These are phyloP conservation scores for Neofelis nebulosa DNA, from an alignment of 2,113 vertebrate genomes.

Conservation along the genomic window DNA sequence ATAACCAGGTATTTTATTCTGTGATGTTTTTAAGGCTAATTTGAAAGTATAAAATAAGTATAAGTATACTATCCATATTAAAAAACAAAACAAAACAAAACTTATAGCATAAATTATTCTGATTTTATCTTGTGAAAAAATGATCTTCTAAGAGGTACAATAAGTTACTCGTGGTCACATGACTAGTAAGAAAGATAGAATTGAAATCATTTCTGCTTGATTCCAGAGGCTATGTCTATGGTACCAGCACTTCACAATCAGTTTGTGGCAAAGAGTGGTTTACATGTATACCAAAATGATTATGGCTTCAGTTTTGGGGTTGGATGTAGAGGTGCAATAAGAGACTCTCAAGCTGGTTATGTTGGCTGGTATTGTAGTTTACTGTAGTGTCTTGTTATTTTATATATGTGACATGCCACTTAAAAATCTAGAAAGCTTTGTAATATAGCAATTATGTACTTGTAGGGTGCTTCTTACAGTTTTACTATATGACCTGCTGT, in stretches of 20 bases:
- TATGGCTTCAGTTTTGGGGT: not conserved
- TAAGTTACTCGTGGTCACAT: not conserved
- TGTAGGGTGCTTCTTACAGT: not conserved
- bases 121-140: not conserved
- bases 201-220: not conserved
- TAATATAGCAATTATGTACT: not conserved
- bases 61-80: not conserved
- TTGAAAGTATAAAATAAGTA: not conserved
- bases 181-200: not conserved
- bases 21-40: not conserved
- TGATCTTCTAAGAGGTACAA: not conserved
- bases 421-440: not conserved
- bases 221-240: not conserved
- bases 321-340: not conserved
- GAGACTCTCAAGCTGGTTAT: not conserved
- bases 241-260: not conserved
- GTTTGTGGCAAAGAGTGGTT: too few relatives aligned
- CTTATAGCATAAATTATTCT: not conserved
- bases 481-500: not conserved
- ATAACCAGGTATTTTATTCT: not conserved
- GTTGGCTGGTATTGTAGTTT: not conserved
- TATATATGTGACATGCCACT: not conserved
- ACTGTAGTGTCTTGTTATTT: not conserved
- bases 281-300: too few relatives aligned
- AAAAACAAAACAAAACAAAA: not conserved